Conservation (phyloP, 1,140 invertebrate genomes). For the Diploscapter pachys region DNA sequence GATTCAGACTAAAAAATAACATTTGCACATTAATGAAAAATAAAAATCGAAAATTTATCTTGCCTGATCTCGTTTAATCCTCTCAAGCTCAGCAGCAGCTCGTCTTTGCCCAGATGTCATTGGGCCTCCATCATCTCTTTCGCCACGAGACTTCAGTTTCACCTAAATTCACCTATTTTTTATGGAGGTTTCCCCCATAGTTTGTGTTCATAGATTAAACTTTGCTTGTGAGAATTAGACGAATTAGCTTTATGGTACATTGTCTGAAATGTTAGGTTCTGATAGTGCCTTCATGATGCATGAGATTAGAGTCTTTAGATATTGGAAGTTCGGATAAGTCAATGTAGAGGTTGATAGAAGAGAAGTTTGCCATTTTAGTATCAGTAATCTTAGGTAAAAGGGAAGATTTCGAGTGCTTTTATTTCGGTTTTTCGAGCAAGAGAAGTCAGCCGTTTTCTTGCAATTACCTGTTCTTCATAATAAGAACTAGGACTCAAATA, state of each 20-base stretch:
- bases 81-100: conserved; percentile 52
- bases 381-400: not conserved
- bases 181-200: too few relatives aligned
- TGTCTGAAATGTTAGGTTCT: too few relatives aligned
- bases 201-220: too few relatives aligned
- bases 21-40: conserved; percentile 7
- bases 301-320: too few relatives aligned
- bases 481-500: too few relatives aligned
- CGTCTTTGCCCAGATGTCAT: conserved; percentile 45
- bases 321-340: too few relatives aligned
- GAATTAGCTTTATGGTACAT: too few relatives aligned
- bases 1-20: not conserved
- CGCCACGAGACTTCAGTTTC: conserved; percentile 35
- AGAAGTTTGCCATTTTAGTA: too few relatives aligned
- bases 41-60: conserved; percentile 11
- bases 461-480: not conserved
- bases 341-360: too few relatives aligned
- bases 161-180: conserved; percentile 24
- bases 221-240: too few relatives aligned
- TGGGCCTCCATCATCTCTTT: conserved; percentile 41
- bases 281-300: too few relatives aligned
- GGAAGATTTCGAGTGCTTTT: not conserved
- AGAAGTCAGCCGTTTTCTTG: not conserved
- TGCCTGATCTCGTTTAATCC: conserved; percentile 50
- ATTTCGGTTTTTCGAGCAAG: not conserved